A percentile compares a stretch with the other conserved stretches of the same genome.
These are phyloP conservation scores for Muraenolepis orangiensis DNA, from an alignment of 2,797 vertebrate genomes.

Conservation along the genomic window DNA sequence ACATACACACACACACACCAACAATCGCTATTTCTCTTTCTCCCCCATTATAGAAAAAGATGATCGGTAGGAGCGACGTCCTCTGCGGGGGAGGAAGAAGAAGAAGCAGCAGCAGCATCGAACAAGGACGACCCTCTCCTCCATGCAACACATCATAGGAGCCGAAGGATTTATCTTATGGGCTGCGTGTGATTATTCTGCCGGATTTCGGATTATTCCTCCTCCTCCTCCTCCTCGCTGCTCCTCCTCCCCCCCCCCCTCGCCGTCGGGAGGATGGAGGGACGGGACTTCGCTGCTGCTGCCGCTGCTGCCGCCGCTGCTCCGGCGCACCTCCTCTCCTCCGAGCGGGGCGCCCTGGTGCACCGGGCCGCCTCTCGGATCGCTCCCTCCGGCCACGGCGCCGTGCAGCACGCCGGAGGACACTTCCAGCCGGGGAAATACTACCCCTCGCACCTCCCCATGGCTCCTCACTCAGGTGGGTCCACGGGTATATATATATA, in stretches of 20 bases:
- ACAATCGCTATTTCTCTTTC: slow-evolving; percentile 6
- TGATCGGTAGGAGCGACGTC: slow-evolving; percentile 73
- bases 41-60: slow-evolving; percentile 73
- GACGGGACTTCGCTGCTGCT: slow-evolving; percentile 92
- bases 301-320: no score
- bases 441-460: slow-evolving; percentile 91
- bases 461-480: slow-evolving; percentile 95
- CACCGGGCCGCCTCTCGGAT: slow-evolving; percentile 87
- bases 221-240: no score
- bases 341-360: slow-evolving; percentile 87
- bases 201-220: slow-evolving; percentile 75
- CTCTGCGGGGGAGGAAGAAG: slow-evolving; percentile 69
- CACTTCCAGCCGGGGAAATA: slow-evolving; percentile 93
- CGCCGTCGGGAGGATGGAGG: slow-evolving; percentile 77
- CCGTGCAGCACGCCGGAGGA: slow-evolving; percentile 83
- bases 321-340: slow-evolving; percentile 88
- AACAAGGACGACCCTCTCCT: no score
- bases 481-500: no score
- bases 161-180: slow-evolving; percentile 76
- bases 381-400: slow-evolving; percentile 80
- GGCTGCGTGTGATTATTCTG: slow-evolving; percentile 73
- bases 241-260: no score
- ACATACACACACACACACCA: no score
- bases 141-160: slow-evolving; percentile 74
- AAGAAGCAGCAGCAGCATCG: no score